Evolutionary conservation across 2,797 vertebrate species (phyloP).

Genomic region (Decapterus maruadsi): DNA sequence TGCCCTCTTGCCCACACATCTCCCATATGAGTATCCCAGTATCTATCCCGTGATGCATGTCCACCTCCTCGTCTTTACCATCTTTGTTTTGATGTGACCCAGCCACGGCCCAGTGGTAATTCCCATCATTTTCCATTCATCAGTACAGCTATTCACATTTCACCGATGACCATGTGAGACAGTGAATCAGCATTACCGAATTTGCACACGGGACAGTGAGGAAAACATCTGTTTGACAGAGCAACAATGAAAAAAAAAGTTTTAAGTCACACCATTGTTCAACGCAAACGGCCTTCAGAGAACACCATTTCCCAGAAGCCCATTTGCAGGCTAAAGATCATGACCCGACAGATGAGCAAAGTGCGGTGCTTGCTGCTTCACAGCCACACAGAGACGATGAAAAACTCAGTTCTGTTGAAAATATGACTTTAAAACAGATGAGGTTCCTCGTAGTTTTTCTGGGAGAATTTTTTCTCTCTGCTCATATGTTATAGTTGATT

Average conservation of each 20-base stretch:
- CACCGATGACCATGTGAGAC: constrained; percentile 48
- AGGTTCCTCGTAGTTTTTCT: not conserved
- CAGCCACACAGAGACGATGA: not conserved
- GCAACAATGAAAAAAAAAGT: constrained; percentile 2
- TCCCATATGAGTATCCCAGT: constrained; percentile 48
- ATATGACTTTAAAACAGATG: not conserved
- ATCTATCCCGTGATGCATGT: constrained; percentile 7
- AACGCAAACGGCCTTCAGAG: not conserved
- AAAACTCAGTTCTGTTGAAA: not conserved
- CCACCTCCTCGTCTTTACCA: constrained; percentile 8
- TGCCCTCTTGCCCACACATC: constrained; percentile 34
- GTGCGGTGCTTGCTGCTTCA: not conserved
- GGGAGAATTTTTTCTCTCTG: not conserved
- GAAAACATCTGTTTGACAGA: constrained; percentile 56
- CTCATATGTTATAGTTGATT: not conserved
- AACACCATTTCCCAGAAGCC: not conserved
- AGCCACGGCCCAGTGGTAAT: constrained; percentile 56
- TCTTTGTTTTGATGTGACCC: constrained; percentile 45
- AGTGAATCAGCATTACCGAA: constrained; percentile 55
- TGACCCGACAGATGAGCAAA: not conserved
- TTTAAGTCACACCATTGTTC: not conserved
- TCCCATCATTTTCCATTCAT: constrained; percentile 67
- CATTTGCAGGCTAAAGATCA: not conserved
- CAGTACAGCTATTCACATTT: constrained; percentile 40
- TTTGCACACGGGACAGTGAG: constrained; percentile 11